Percentiles rank a stretch among this genome's conserved stretches.
Evolutionary conservation across 2,888 invertebrate genomes (phyloP).

Genomic region (Nematopogon swammerdamellus): DNA sequence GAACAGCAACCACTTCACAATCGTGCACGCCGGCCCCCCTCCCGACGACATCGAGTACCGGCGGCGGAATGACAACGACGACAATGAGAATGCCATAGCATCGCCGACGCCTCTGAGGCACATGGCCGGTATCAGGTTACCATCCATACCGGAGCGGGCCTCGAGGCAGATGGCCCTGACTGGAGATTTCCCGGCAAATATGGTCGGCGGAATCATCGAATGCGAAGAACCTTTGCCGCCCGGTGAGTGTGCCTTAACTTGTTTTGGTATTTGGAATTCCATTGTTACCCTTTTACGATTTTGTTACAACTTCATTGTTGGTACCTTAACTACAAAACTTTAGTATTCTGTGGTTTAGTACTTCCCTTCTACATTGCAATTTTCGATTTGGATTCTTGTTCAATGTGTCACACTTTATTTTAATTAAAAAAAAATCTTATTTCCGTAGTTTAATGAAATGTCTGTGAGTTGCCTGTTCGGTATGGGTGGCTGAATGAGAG

Average conservation of each 20-base stretch:
- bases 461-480: too few relatives aligned
- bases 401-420: too few relatives aligned
- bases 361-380: too few relatives aligned
- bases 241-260: constrained; percentile 60
- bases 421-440: too few relatives aligned
- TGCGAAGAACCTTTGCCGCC: constrained; percentile 83
- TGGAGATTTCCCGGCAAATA: constrained; percentile 51
- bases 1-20: constrained; percentile 55
- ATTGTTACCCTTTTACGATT: too few relatives aligned
- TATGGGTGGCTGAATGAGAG: too few relatives aligned
- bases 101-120: constrained; percentile 64
- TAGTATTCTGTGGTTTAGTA: too few relatives aligned
- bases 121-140: constrained; percentile 70
- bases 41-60: constrained; percentile 47
- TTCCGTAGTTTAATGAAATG: too few relatives aligned
- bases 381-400: too few relatives aligned
- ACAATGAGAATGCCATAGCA: constrained; percentile 46
- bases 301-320: too few relatives aligned
- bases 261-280: neutral
- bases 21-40: constrained; percentile 48
- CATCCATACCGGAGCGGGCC: constrained; percentile 77
- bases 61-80: constrained; percentile 41
- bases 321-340: too few relatives aligned
- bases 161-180: constrained; percentile 53
- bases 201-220: constrained; percentile 56